These are phyloP conservation scores for Drosophila infuscata DNA, from an alignment of 2,888 invertebrate species.

Conservation along the genomic window DNA sequence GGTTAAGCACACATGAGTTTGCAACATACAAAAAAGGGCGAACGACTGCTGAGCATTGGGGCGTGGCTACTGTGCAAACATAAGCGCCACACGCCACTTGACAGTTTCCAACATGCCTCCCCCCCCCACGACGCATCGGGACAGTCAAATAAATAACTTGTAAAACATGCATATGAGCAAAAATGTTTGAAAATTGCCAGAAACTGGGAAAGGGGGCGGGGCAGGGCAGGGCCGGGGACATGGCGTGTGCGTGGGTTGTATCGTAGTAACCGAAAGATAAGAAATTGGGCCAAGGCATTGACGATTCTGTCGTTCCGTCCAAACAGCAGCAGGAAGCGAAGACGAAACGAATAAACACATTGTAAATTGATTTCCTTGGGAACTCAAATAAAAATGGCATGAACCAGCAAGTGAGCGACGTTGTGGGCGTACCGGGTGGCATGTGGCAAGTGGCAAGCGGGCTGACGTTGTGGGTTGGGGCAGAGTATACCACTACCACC, in stretches of 20 bases:
- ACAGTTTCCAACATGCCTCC: constrained; percentile 25
- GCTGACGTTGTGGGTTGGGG: constrained; percentile 11
- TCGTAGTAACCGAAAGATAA: constrained; percentile 64
- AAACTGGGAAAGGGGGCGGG: constrained; percentile 22
- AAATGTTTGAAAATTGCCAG: constrained; percentile 79
- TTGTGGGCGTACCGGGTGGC: constrained; percentile 36
- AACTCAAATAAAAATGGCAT: constrained; percentile 81
- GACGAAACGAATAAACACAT: constrained; percentile 81
- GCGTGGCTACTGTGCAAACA: constrained; percentile 65
- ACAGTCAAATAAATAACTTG: constrained; percentile 80
- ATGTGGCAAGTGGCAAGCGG: constrained; percentile 9
- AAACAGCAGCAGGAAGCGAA: constrained; percentile 44
- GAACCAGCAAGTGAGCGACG: constrained; percentile 77
- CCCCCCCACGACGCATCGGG: constrained; percentile 24
- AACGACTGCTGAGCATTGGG: constrained; percentile 37
- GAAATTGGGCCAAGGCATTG: constrained; percentile 54
- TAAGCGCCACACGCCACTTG: constrained; percentile 54
- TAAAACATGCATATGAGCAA: constrained; percentile 82
- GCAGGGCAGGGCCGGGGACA: not conserved
- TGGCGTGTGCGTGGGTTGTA: constrained; percentile 39
- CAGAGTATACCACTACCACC: constrained; percentile 22
- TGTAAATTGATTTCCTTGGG: constrained; percentile 81
- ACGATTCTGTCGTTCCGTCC: constrained; percentile 30
- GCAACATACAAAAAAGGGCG: constrained; percentile 31
- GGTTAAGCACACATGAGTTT: constrained; percentile 77